These are phyloP conservation scores for Ptychobarbus kaznakovi DNA, from an alignment of 2,797 vertebrate species.

Conservation along the genomic window DNA sequence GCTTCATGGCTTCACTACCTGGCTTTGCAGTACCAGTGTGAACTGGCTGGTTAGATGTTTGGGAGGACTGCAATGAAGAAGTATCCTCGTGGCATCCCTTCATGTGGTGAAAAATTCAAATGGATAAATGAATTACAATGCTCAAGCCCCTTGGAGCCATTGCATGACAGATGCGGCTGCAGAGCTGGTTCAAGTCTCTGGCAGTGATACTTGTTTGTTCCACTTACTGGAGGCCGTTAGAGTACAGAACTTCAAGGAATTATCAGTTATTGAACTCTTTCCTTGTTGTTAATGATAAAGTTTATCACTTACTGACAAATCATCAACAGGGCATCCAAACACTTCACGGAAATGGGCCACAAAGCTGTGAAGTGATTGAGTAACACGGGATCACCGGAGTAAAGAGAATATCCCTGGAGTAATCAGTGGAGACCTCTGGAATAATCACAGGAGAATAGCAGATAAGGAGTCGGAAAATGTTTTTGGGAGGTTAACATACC, in stretches of 20 bases:
- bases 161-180: not conserved
- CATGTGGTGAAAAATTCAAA: too few species aligned
- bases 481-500: not conserved
- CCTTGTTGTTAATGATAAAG: not conserved
- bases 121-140: too few species aligned
- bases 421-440: not conserved
- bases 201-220: not conserved
- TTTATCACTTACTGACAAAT: not conserved
- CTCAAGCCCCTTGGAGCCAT: not conserved
- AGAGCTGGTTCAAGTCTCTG: not conserved
- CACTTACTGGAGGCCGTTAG: not conserved
- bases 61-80: too few species aligned
- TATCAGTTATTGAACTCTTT: too few species aligned
- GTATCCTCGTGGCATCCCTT: too few species aligned
- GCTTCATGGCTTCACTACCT: too few species aligned
- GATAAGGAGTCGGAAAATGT: not conserved
- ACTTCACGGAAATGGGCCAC: not conserved
- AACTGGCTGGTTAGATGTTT: too few species aligned
- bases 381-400: too few species aligned
- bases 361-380: not conserved
- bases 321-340: not conserved
- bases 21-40: too few species aligned
- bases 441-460: not conserved
- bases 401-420: not conserved
- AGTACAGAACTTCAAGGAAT: not conserved